A percentile compares a stretch with the other conserved stretches of the same genome.
These are phyloP conservation scores for Apis cerana DNA, from an alignment of 1,140 invertebrate species.

Conservation along the genomic window DNA sequence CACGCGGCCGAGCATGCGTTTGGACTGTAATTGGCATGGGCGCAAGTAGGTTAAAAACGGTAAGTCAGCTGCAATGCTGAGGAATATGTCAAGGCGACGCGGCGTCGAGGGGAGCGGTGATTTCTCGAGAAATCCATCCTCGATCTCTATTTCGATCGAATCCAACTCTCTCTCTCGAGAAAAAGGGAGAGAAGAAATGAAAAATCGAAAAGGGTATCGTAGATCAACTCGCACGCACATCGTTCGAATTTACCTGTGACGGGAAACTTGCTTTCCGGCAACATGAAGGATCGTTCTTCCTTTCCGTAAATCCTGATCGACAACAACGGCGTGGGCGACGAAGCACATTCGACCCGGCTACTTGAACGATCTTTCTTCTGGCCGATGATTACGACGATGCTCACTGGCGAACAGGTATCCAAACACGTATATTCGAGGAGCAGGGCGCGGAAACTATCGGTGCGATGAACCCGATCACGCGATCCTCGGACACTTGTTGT, in stretches of 20 bases:
- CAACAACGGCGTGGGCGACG: too few relatives aligned
- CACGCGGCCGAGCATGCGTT: constrained; percentile 51
- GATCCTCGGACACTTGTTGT: constrained; percentile 48
- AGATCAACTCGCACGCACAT: too few relatives aligned
- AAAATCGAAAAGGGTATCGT: background rate
- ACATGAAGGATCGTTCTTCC: constrained; percentile 67
- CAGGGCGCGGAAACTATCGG: background rate
- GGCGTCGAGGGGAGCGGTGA: background rate
- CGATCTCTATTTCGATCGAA: background rate
- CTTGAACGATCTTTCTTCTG: too few relatives aligned
- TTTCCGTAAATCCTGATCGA: constrained; percentile 10
- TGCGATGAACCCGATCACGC: constrained; percentile 39
- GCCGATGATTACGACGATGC: background rate
- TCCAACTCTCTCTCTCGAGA: too few relatives aligned
- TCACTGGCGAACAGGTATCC: background rate
- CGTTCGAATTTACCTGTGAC: constrained; percentile 81
- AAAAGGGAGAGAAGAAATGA: background rate
- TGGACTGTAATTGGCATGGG: constrained; percentile 59
- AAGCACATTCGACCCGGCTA: background rate
- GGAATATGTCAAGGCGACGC: constrained; percentile 65
- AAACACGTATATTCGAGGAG: too few relatives aligned
- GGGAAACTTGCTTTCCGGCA: constrained; percentile 81
- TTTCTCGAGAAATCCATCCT: too few relatives aligned
- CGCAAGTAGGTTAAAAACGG: constrained; percentile 71
- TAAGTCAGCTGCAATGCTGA: constrained; percentile 50